Percentiles rank a stretch among this genome's conserved stretches.
phyloP scores from a whole-genome alignment of 92 coral and sea anemone species.

The Zoanthus sansibaricus region DNA sequence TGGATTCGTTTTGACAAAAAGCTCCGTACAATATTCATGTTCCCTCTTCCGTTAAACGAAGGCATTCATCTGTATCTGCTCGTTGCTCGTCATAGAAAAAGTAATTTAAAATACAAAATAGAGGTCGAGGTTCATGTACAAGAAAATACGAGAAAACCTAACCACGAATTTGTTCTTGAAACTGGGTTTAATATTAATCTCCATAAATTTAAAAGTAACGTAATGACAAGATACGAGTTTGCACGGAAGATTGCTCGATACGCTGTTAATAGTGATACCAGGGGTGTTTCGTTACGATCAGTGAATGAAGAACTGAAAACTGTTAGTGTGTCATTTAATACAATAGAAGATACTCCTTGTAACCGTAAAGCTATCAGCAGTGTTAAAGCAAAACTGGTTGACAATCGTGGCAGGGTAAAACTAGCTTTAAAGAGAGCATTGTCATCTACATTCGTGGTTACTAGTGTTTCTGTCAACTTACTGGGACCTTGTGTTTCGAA shows the following conservation, averaged over 20 bases:
- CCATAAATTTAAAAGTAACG: conserved; percentile 54
- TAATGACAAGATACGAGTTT: conserved; percentile 64
- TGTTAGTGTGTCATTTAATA: conserved; percentile 67
- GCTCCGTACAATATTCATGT: conserved; percentile 58
- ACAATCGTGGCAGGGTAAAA: conserved; percentile 52
- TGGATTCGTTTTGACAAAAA: conserved; percentile 74
- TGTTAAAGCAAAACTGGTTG: conserved; percentile 41
- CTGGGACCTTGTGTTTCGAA: conserved; percentile 70
- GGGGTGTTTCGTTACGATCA: conserved; percentile 67
- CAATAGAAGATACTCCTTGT: conserved; percentile 71
- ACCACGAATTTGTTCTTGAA: conserved; percentile 71
- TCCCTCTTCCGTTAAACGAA: conserved; percentile 67
- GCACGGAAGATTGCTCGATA: conserved; percentile 57
- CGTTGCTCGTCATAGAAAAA: conserved; percentile 45
- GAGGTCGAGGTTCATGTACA: conserved; percentile 59
- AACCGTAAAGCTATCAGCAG: conserved; percentile 44
- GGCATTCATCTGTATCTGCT: conserved; percentile 55
- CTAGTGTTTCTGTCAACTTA: conserved; percentile 56
- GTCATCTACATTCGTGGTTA: conserved; percentile 55
- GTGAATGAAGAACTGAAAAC: conserved; percentile 47
- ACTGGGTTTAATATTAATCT: conserved; percentile 64
- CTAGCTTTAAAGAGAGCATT: conserved; percentile 65
- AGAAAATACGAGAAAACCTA: conserved; percentile 42
- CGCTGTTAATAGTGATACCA: conserved; percentile 38
- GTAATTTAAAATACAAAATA: conserved; percentile 24